A percentile compares a stretch with the other conserved stretches of the same genome.
Conservation (phyloP, 2,113 vertebrate genomes). For the Cisticola juncidis region DNA sequence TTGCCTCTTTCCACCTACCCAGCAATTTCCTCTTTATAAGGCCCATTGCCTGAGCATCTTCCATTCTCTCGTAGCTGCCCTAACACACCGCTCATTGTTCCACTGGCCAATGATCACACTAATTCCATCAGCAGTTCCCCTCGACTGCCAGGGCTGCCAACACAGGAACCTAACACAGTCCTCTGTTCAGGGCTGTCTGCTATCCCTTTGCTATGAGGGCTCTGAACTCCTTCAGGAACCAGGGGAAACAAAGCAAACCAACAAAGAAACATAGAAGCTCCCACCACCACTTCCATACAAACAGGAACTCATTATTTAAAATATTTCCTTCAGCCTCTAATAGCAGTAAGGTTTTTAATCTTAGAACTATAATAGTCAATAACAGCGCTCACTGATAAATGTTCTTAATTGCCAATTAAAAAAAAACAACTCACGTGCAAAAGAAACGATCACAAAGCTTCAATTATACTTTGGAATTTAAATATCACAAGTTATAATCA, state of each 20-base stretch:
- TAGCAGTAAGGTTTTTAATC: not conserved
- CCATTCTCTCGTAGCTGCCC: not conserved
- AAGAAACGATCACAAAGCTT: not conserved
- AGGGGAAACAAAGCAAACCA: not conserved
- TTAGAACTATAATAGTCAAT: not conserved
- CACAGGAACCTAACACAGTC: not conserved
- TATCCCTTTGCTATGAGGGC: not conserved
- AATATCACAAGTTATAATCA: not conserved
- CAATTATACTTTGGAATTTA: not conserved
- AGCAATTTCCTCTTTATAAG: not conserved
- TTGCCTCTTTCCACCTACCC: not conserved
- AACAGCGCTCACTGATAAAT: not conserved
- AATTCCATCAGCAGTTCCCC: not conserved
- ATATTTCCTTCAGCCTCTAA: not conserved
- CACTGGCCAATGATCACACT: not conserved
- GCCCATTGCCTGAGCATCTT: not conserved
- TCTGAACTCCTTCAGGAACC: not conserved
- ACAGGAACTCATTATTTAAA: not conserved
- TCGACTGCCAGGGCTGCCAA: not conserved
- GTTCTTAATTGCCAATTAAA: not conserved
- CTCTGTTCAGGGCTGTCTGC: not conserved
- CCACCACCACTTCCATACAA: not conserved
- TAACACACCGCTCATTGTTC: rapidly evolving
- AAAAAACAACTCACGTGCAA: not conserved
- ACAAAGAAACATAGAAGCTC: not conserved